Evolutionary conservation across 1,140 invertebrate species (phyloP), one percentile per base, ranked within the genome.

Genomic region (Zaprionus inermis): DNA sequence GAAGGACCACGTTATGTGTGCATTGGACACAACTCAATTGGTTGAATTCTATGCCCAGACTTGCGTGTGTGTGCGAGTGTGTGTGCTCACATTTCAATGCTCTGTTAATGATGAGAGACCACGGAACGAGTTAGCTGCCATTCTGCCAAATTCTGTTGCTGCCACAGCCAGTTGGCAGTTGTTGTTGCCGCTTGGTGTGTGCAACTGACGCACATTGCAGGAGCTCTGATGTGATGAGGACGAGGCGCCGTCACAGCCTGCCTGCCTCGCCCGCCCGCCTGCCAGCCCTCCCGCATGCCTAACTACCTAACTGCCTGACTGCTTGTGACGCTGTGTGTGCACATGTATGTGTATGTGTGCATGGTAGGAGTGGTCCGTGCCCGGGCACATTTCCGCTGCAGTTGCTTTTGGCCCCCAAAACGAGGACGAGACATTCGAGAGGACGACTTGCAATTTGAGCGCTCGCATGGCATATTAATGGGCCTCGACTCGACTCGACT

Each of bases 401-500:
- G 70, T 79, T 81, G 38, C 54, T 38, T 36, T 20, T 41, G 32
- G 18, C 18, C 28, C 18, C 16, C 41, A 46, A 38, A 46, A 18
- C n/a, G 63, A 79, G 28, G 18, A 41, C n/a, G 57, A 60, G 78
- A 76, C 52, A 80, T 60, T 77, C 57, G 72, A 46, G 38, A 83
- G 76, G 80, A 85, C 51, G 81, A 72, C 82, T 84, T 86, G 82
- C 81, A 85, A 86, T 85, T 81, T 88, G 79, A 86, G 84, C 76
- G 76, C 80, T 86, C 60, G 77, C 76, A 71, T 86, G 70, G 83
- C 83, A 86, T 86, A 80, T 88, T 86, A 86, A 86, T 86, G 76
- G 76, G 61, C 66, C 72, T 79, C 36, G 66, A 52, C 30, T 28
- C 6, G 28, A 2, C 28, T 28, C 30, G 30, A 4, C 7, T 32